Conservation (phyloP, 2,888 invertebrate species). For the Ferdinandea cuprea region DNA sequence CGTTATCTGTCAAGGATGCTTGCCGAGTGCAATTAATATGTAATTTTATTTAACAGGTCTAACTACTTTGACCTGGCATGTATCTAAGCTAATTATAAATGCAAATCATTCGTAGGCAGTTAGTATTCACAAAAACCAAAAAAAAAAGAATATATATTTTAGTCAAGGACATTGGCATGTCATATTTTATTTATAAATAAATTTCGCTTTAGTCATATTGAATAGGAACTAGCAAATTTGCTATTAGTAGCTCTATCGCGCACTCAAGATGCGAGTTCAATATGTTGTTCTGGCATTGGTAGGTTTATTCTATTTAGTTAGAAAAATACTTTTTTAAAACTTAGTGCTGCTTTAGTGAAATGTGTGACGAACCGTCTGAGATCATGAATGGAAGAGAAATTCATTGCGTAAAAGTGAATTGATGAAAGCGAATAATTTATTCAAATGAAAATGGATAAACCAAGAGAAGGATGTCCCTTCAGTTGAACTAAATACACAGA, state of each 20-base stretch:
- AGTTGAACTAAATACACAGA: too few species aligned
- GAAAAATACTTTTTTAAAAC: too few species aligned
- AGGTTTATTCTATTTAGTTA: background rate
- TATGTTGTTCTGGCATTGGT: background rate
- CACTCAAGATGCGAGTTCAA: background rate
- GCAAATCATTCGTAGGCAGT: background rate
- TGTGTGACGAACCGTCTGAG: too few species aligned
- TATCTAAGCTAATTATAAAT: constrained; percentile 27
- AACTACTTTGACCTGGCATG: constrained; percentile 24
- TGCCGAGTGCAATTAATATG: background rate
- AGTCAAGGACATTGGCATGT: constrained; percentile 24
- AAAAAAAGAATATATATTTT: background rate
- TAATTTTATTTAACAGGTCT: constrained; percentile 12
- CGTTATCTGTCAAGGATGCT: constrained; percentile 24
- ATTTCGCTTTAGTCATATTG: constrained; percentile 20
- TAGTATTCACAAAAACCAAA: background rate
- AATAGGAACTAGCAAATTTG: background rate
- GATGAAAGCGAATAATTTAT: too few species aligned
- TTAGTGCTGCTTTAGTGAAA: too few species aligned
- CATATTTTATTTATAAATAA: constrained; percentile 45
- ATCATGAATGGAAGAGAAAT: too few species aligned
- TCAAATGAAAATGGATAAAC: too few species aligned
- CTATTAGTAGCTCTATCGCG: background rate
- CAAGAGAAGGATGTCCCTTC: too few species aligned
- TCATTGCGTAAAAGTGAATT: too few species aligned